A percentile compares a stretch with the other conserved stretches of the same genome.
phyloP scores from a whole-genome alignment of 2,888 invertebrate genomes.

The Caenorhabditis sp. region DNA sequence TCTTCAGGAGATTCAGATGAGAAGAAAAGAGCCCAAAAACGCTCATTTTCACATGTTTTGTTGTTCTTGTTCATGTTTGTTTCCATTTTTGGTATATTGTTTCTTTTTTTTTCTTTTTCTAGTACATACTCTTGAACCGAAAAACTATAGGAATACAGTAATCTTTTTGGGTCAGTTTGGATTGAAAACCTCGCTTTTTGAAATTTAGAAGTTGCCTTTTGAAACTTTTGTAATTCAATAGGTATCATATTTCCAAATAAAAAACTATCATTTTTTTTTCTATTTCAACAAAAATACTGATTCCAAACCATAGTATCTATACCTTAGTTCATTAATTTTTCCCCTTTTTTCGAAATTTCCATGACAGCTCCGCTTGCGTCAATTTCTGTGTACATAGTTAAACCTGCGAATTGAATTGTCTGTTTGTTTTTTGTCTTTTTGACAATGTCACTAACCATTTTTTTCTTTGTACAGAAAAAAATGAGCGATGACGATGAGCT shows the following conservation, averaged over 20 bases:
- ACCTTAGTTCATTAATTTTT: no score
- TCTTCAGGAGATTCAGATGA: neutral
- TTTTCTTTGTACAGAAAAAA: neutral
- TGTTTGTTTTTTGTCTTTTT: neutral
- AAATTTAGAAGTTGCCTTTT: neutral
- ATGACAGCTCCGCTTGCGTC: neutral
- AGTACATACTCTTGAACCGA: no score
- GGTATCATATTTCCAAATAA: neutral
- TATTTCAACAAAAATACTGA: no score
- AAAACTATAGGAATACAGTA: no score
- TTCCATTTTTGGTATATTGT: neutral
- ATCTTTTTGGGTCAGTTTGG: no score
- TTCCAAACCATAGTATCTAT: neutral
- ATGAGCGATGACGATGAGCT: slow-evolving; percentile 45
- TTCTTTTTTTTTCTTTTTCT: no score
- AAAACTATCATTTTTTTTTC: no score
- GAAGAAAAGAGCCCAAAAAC: neutral
- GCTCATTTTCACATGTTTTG: neutral
- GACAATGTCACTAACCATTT: neutral
- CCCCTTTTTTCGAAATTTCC: neutral
- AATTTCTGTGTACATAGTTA: neutral
- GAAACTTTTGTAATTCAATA: neutral
- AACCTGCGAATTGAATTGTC: neutral
- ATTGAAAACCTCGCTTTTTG: no score
- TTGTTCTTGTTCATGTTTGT: neutral